phyloP scores from a whole-genome alignment of 2,797 vertebrate species.

The Fratercula arctica region DNA sequence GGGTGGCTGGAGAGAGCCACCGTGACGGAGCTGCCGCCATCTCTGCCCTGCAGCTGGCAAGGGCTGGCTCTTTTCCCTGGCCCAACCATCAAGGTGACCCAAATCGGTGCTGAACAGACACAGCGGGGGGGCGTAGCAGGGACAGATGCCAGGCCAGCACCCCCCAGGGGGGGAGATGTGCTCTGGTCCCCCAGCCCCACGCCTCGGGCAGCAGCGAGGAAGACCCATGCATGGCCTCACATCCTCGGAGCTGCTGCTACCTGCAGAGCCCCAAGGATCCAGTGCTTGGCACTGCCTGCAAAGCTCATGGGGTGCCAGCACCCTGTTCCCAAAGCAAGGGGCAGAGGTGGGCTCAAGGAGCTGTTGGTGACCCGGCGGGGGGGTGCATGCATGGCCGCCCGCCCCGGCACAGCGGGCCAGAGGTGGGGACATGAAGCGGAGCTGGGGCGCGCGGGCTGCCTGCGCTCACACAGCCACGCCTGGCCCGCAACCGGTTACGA shows the following conservation, averaged over 20 bases:
- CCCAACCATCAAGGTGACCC: background rate
- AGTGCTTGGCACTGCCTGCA: background rate
- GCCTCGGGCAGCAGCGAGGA: background rate
- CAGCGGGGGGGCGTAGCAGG: fast-evolving
- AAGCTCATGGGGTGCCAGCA: background rate
- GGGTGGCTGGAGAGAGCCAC: conserved; percentile 66
- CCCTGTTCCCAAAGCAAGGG: background rate
- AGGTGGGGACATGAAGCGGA: background rate
- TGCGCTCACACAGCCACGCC: background rate
- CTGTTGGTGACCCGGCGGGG: background rate
- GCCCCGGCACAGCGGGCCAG: fast-evolving
- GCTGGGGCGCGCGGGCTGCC: fast-evolving
- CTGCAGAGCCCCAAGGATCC: background rate
- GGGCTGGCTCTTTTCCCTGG: background rate
- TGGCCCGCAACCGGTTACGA: background rate
- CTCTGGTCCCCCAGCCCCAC: background rate
- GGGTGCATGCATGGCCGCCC: background rate
- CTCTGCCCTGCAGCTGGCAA: background rate
- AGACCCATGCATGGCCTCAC: background rate
- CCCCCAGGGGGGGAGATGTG: background rate
- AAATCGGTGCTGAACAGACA: background rate
- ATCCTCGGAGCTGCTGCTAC: background rate
- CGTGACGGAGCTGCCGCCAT: background rate
- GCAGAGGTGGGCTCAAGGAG: background rate
- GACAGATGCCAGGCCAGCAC: background rate